These are phyloP conservation scores for Chondrilla cf. caribensis DNA, from an alignment of 37 sponge, comb jelly and placozoan species.

Conservation along the genomic window DNA sequence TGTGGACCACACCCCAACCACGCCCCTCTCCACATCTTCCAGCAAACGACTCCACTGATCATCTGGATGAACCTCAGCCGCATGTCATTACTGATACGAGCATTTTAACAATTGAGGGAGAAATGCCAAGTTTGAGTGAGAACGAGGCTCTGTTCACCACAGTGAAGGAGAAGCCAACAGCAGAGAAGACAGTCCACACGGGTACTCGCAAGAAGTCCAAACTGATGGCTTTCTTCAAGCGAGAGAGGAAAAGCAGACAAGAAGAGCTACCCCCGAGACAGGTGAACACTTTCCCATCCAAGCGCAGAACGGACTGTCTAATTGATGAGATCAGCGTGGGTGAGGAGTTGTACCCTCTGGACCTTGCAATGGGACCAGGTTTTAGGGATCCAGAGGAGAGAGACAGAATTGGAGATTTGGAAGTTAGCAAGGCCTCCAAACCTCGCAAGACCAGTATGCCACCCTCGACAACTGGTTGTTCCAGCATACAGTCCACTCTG, in stretches of 20 bases:
- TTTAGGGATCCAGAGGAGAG: neutral
- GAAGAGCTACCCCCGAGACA: neutral
- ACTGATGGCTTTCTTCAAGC: conserved; percentile 9
- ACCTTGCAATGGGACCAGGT: neutral
- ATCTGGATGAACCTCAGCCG: neutral
- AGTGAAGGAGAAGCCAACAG: no score
- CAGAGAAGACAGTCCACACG: no score
- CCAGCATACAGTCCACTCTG: neutral
- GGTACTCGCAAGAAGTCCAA: neutral
- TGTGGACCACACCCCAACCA: no score
- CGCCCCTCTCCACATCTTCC: neutral
- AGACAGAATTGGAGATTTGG: neutral
- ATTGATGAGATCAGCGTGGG: conserved; percentile 1
- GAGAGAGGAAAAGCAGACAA: neutral
- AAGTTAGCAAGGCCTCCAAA: neutral
- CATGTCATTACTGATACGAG: neutral
- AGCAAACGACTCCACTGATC: neutral
- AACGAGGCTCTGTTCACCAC: neutral
- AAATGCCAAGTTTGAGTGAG: neutral
- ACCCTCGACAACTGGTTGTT: neutral
- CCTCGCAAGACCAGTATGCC: neutral
- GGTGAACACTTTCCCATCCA: neutral
- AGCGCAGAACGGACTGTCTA: neutral
- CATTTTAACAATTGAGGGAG: neutral
- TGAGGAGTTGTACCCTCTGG: neutral